Conservation (phyloP, 1,140 invertebrate genomes). For the Bombus cullumanus region DNA sequence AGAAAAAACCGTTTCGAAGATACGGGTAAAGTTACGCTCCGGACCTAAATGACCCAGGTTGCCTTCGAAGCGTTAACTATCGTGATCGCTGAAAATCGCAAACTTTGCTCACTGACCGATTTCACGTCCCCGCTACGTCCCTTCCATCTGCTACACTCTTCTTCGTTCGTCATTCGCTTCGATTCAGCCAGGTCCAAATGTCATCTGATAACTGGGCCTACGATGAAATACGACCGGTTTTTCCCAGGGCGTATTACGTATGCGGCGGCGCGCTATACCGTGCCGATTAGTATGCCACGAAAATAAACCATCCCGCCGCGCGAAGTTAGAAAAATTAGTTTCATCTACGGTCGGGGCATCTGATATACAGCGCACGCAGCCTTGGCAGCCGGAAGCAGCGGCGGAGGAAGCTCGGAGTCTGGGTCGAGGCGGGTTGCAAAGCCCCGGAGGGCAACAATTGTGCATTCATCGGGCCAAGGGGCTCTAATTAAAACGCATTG, state of each 20-base stretch:
- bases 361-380: slow-evolving; percentile 63
- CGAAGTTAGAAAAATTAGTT: slow-evolving; percentile 65
- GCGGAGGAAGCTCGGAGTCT: slow-evolving; percentile 38
- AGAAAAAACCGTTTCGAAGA: no score
- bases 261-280: background rate
- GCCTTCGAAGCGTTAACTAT: no score
- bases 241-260: slow-evolving; percentile 9
- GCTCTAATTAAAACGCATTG: slow-evolving; percentile 82
- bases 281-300: slow-evolving; percentile 65
- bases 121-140: no score
- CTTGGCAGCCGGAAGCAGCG: slow-evolving; percentile 41
- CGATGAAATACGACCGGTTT: background rate
- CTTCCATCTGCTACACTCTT: background rate
- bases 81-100: no score
- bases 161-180: background rate
- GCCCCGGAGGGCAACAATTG: slow-evolving; percentile 74
- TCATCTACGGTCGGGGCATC: slow-evolving; percentile 53
- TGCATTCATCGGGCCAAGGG: slow-evolving; percentile 76
- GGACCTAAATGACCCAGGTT: no score
- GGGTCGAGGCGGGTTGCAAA: slow-evolving; percentile 58
- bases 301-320: slow-evolving; percentile 56
- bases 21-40: no score
- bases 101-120: no score
- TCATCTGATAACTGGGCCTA: background rate
- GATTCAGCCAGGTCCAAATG: background rate